Evolutionary conservation across 2,797 vertebrate genomes (phyloP).

Genomic region (Spondyliosoma cantharus): DNA sequence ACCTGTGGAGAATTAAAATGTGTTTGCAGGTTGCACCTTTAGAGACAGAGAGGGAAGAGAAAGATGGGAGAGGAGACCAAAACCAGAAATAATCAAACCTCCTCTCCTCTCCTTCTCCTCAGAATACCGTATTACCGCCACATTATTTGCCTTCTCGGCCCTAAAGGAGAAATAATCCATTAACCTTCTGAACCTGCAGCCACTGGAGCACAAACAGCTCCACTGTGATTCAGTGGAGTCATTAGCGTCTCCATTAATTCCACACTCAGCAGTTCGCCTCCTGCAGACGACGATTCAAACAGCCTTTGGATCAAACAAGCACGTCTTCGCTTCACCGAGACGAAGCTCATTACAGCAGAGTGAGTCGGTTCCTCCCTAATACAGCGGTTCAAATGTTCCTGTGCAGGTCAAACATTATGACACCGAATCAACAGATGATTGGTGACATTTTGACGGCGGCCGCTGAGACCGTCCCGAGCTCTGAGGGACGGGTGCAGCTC

Average conservation of each 20-base stretch:
- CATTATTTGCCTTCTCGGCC: slow-evolving; percentile 31
- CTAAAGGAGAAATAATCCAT: slow-evolving; percentile 47
- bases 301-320: slow-evolving; percentile 37
- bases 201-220: slow-evolving; percentile 45
- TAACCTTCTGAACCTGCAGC: slow-evolving; percentile 57
- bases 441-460: slow-evolving; percentile 42
- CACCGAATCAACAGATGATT: slow-evolving; percentile 24
- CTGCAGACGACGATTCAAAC: slow-evolving; percentile 30
- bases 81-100: neutral
- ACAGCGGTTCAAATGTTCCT: neutral
- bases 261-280: slow-evolving; percentile 36
- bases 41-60: neutral
- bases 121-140: neutral
- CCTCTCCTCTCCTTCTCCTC: neutral
- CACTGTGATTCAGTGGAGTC: slow-evolving; percentile 47
- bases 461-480: slow-evolving; percentile 15
- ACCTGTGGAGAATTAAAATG: slow-evolving; percentile 25
- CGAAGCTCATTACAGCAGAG: slow-evolving; percentile 22
- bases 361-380: neutral
- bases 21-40: slow-evolving; percentile 12
- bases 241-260: slow-evolving; percentile 48
- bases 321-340: slow-evolving; percentile 12
- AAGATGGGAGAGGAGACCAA: neutral
- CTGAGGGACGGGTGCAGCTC: slow-evolving; percentile 9
- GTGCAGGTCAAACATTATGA: slow-evolving; percentile 19